A percentile compares a stretch with the other conserved stretches of the same genome.
These are phyloP conservation scores for Bombylius discolor DNA, from an alignment of 2,888 invertebrate genomes.

Conservation along the genomic window DNA sequence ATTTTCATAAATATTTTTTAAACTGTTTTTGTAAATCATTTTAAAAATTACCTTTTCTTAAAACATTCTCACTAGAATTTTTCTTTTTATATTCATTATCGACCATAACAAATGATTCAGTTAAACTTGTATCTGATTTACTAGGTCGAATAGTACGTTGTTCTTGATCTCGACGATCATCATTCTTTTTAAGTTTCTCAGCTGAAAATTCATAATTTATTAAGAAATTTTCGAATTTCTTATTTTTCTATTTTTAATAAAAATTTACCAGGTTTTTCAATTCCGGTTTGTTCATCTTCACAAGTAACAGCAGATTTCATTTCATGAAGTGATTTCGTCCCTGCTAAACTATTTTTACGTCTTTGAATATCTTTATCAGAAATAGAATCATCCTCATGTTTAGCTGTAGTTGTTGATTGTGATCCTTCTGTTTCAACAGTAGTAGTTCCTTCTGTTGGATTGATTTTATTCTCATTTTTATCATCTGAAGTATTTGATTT, in stretches of 20 bases:
- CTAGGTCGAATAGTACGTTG: constrained; percentile 64
- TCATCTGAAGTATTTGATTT: constrained; percentile 52
- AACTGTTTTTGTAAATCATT: too few relatives aligned
- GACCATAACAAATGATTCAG: constrained; percentile 79
- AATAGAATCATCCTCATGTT: neutral
- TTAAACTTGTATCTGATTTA: constrained; percentile 82
- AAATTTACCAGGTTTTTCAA: too few relatives aligned
- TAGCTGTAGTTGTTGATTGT: neutral
- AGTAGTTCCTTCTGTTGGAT: neutral
- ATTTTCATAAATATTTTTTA: neutral
- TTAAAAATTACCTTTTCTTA: constrained; percentile 26
- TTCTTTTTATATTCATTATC: constrained; percentile 33
- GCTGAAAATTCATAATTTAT: constrained; percentile 4
- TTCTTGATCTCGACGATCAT: constrained; percentile 36
- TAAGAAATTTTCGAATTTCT: neutral
- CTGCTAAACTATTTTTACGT: constrained; percentile 31
- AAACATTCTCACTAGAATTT: constrained; percentile 27
- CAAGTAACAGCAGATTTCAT: constrained; percentile 35
- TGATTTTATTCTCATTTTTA: neutral
- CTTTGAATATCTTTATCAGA: constrained; percentile 15
- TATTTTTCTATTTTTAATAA: constrained; percentile 7
- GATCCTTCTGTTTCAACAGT: neutral
- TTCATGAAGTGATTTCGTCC: constrained; percentile 35
- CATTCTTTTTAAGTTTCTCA: constrained; percentile 27
- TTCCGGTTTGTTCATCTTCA: constrained; percentile 19